Conservation (phyloP, 2,888 invertebrate genomes). For the Lycocerus yunnanus region DNA sequence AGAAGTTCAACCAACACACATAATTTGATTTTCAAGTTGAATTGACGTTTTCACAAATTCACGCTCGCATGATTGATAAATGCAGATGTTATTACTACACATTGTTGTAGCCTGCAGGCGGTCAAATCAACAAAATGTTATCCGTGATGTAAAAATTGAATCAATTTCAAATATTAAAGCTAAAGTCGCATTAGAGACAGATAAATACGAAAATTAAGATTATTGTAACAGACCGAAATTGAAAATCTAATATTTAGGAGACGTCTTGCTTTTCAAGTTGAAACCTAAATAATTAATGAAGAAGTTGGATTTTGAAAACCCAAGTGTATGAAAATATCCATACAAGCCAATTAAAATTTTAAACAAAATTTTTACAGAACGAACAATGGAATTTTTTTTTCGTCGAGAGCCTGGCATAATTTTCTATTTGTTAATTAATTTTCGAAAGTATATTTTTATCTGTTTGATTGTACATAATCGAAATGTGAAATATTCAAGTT, state of each 20-base stretch:
- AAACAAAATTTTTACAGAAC: background rate
- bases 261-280: background rate
- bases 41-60: background rate
- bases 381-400: background rate
- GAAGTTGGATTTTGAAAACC: background rate
- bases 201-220: background rate
- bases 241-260: background rate
- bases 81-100: background rate
- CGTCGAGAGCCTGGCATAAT: background rate
- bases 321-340: background rate
- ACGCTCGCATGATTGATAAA: background rate
- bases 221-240: background rate
- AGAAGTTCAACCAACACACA: background rate
- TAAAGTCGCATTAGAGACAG: background rate
- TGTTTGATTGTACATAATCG: too few species aligned
- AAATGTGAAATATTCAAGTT: background rate
- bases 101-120: too few species aligned
- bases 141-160: background rate
- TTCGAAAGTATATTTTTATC: background rate
- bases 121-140: too few species aligned
- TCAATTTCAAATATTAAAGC: background rate
- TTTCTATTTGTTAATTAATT: background rate
- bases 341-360: background rate
- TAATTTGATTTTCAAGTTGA: background rate
- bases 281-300: background rate